phyloP scores from a whole-genome alignment of 2,797 vertebrate genomes.

The Somateria mollissima region DNA sequence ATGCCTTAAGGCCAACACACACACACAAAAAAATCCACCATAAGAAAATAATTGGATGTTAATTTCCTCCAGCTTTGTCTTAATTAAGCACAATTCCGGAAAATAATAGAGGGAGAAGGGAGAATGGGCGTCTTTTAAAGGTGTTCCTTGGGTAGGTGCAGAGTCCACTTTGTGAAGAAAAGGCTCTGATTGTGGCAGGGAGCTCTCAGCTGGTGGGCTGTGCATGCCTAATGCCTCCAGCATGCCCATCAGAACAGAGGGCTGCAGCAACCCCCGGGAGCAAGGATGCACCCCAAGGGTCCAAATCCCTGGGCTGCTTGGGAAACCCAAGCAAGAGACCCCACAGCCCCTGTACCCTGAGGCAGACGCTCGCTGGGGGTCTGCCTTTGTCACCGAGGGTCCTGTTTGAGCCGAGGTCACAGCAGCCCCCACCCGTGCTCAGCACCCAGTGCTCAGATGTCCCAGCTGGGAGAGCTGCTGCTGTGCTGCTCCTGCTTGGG shows the following conservation, averaged over 20 bases:
- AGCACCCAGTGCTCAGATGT: neutral
- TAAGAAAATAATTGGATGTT: conserved; percentile 37
- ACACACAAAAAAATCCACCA: neutral
- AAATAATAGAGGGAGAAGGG: rapidly evolving
- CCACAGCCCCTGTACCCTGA: rapidly evolving
- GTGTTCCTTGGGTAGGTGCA: neutral
- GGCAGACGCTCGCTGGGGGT: neutral
- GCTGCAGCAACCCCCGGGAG: neutral
- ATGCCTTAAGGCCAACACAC: neutral
- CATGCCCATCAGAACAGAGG: neutral
- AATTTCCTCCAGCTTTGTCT: conserved; percentile 40
- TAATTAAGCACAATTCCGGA: neutral
- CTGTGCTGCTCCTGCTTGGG: conserved; percentile 28
- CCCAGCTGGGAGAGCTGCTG: neutral
- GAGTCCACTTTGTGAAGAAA: neutral
- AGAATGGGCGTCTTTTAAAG: neutral
- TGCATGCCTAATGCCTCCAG: rapidly evolving
- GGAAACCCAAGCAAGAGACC: neutral
- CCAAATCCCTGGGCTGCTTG: neutral
- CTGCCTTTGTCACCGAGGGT: neutral
- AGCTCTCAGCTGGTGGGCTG: neutral
- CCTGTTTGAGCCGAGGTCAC: neutral
- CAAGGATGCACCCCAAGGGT: rapidly evolving
- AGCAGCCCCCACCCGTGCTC: neutral
- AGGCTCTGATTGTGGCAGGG: neutral